These are phyloP conservation scores for Motacilla tschutschensis DNA, from an alignment of 2,113 vertebrate genomes.

Conservation along the genomic window DNA sequence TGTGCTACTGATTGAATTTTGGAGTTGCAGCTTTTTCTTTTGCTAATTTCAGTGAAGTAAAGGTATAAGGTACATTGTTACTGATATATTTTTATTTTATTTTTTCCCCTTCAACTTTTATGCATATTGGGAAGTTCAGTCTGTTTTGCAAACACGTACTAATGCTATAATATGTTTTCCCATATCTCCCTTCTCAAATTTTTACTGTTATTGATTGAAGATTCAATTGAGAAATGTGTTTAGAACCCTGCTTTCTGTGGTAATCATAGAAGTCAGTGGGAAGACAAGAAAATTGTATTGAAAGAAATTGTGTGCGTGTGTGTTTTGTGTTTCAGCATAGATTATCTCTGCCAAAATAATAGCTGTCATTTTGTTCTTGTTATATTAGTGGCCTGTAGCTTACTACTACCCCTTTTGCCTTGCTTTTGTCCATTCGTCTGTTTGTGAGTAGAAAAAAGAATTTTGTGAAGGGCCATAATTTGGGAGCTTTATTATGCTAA, in stretches of 20 bases:
- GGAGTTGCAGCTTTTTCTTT: background rate
- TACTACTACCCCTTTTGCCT: slow-evolving; percentile 61
- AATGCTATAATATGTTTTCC: slow-evolving; percentile 74
- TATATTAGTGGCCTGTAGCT: slow-evolving; percentile 78
- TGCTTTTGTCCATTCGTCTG: slow-evolving; percentile 62
- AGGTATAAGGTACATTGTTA: background rate
- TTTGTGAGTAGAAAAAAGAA: slow-evolving; percentile 53
- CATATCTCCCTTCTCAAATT: slow-evolving; percentile 69
- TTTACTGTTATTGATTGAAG: slow-evolving; percentile 79
- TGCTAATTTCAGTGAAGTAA: background rate
- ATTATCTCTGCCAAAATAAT: slow-evolving; percentile 85
- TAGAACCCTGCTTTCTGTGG: slow-evolving; percentile 79
- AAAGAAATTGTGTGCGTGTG: slow-evolving; percentile 78
- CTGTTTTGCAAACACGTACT: slow-evolving; percentile 71
- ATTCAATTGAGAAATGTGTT: slow-evolving; percentile 82
- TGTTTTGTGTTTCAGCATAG: slow-evolving; percentile 84
- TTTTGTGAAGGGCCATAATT: slow-evolving; percentile 63
- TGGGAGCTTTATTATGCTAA: slow-evolving; percentile 62
- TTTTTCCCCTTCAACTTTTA: slow-evolving; percentile 39
- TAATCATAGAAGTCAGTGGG: slow-evolving; percentile 86
- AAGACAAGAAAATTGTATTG: slow-evolving; percentile 86
- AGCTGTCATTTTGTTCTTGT: slow-evolving; percentile 79
- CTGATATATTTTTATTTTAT: background rate
- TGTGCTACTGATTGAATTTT: background rate
- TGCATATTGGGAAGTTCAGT: slow-evolving; percentile 65